A percentile compares a stretch with the other conserved stretches of the same genome.
phyloP scores from a whole-genome alignment of 92 coral and sea anemone genomes.

The Palythoa caribaeorum region DNA sequence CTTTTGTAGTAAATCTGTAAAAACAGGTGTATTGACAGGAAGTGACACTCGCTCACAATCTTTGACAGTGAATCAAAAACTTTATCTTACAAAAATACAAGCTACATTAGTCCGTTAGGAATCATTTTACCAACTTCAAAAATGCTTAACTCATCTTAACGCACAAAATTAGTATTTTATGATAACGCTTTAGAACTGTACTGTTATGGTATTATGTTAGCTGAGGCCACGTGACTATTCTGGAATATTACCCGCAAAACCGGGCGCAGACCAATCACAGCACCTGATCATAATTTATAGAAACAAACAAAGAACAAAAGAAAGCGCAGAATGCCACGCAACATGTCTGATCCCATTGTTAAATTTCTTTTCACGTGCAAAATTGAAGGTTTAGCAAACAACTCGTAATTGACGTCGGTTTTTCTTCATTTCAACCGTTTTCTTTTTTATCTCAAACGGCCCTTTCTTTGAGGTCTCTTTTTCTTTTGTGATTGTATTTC shows the following conservation, averaged over 20 bases:
- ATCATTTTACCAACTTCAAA: background rate
- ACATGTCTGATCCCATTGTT: conserved; percentile 47
- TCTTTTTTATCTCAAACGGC: background rate
- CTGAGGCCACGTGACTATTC: conserved; percentile 8
- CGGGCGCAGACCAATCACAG: conserved; percentile 34
- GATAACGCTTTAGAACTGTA: too few species aligned
- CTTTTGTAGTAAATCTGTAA: background rate
- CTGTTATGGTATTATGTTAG: background rate
- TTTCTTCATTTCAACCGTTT: background rate
- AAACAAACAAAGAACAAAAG: conserved; percentile 34
- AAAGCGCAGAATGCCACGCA: conserved; percentile 37
- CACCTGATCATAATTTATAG: conserved; percentile 20
- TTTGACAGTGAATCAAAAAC: background rate
- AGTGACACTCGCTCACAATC: background rate
- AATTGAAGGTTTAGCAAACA: conserved; percentile 9
- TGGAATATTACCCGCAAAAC: conserved; percentile 32
- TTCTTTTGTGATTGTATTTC: background rate
- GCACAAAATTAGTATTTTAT: background rate
- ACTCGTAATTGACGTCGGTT: background rate
- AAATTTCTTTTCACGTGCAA: conserved; percentile 37
- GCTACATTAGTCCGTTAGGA: background rate
- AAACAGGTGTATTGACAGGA: conserved; percentile 12
- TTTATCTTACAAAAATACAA: background rate
- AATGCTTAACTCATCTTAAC: background rate
- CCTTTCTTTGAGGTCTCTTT: background rate